These are phyloP conservation scores for Cottoperca gobio DNA, from an alignment of 2,797 vertebrate genomes.

Conservation along the genomic window DNA sequence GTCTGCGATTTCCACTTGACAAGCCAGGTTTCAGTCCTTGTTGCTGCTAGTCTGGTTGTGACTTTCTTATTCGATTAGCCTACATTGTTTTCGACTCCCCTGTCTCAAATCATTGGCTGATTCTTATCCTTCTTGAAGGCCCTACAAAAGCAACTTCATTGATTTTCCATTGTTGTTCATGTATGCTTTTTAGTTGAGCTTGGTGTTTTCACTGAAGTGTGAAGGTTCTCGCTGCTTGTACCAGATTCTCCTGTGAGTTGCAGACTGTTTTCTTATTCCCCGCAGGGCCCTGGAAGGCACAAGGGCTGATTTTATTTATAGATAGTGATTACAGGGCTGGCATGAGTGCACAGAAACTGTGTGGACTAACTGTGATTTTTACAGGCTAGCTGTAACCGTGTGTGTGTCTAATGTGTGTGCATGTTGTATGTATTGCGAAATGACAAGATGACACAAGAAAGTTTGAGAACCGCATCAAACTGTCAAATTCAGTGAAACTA, in stretches of 20 bases:
- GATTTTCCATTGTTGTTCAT: slow-evolving; percentile 76
- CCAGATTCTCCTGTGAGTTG: slow-evolving; percentile 69
- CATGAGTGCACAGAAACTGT: slow-evolving; percentile 55
- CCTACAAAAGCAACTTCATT: slow-evolving; percentile 55
- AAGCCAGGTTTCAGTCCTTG: slow-evolving; percentile 30
- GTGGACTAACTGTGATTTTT: slow-evolving; percentile 48
- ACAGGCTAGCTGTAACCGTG: slow-evolving; percentile 9
- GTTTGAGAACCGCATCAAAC: background rate
- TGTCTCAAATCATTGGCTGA: slow-evolving; percentile 51
- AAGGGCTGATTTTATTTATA: slow-evolving; percentile 75
- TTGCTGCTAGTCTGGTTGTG: slow-evolving; percentile 30
- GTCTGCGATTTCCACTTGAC: background rate
- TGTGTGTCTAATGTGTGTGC: slow-evolving; percentile 4
- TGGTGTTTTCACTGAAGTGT: slow-evolving; percentile 65
- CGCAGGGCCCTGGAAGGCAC: slow-evolving; percentile 50
- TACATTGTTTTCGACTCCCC: slow-evolving; percentile 34
- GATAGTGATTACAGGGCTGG: slow-evolving; percentile 58
- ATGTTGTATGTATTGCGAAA: background rate
- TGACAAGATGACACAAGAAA: background rate
- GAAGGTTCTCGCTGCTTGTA: slow-evolving; percentile 69
- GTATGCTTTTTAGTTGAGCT: slow-evolving; percentile 65
- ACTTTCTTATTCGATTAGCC: slow-evolving; percentile 40
- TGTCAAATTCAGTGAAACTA: background rate
- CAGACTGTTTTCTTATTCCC: slow-evolving; percentile 67
- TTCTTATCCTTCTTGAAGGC: slow-evolving; percentile 44